phyloP scores from a whole-genome alignment of 1,140 invertebrate genomes.

The Chlorops oryzae region DNA sequence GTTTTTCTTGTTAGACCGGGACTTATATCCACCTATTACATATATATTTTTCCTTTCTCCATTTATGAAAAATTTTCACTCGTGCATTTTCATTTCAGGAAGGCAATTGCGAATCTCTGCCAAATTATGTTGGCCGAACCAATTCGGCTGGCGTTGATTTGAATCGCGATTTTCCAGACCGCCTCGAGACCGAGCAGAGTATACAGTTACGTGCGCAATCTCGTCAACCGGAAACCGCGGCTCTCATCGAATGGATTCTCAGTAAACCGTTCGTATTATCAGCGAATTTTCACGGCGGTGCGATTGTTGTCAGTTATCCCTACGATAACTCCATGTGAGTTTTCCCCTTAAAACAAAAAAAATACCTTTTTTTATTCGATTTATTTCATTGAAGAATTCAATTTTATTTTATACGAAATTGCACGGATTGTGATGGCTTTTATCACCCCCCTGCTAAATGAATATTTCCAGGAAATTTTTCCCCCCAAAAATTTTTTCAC shows the following conservation, averaged over 20 bases:
- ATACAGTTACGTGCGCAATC: constrained; percentile 44
- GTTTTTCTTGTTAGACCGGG: too few species aligned
- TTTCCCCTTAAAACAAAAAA: not conserved
- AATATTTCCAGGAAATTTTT: too few species aligned
- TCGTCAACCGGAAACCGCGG: constrained; percentile 83
- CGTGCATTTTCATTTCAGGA: constrained; percentile 54
- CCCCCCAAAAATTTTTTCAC: too few species aligned
- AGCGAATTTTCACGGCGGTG: constrained; percentile 86
- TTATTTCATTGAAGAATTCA: too few species aligned
- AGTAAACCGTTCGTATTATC: constrained; percentile 84
- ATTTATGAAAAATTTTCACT: not conserved
- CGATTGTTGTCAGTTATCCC: constrained; percentile 86
- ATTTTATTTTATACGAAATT: too few species aligned
- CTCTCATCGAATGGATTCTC: constrained; percentile 84
- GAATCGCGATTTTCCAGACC: constrained; percentile 86
- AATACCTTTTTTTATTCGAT: not conserved
- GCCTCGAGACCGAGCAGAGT: constrained; percentile 55
- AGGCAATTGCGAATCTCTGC: constrained; percentile 67
- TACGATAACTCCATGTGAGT: constrained; percentile 72
- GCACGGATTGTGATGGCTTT: too few species aligned
- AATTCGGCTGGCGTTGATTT: constrained; percentile 77
- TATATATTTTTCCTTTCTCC: not conserved
- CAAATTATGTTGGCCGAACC: constrained; percentile 61
- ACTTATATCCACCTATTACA: not conserved
- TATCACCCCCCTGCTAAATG: too few species aligned